These are phyloP conservation scores for Mya arenaria DNA, from an alignment of 1,140 invertebrate species.

Conservation along the genomic window DNA sequence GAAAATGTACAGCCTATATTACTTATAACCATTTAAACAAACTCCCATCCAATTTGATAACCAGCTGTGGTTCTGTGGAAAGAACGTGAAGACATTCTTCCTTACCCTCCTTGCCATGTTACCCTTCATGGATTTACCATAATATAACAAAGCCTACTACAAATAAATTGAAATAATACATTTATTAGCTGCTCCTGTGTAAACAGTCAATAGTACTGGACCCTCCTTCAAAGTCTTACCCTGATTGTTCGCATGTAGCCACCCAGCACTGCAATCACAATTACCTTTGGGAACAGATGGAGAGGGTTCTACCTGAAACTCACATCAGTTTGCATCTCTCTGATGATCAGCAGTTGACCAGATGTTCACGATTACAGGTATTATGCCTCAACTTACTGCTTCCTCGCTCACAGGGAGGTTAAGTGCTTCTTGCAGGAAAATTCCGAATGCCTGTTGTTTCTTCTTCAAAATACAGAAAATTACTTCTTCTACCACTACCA, in stretches of 20 bases:
- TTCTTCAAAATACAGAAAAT: constrained; percentile 5
- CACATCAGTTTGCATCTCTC: background rate
- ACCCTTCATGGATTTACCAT: constrained; percentile 19
- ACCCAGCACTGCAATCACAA: constrained; percentile 21
- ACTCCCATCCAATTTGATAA: constrained; percentile 56
- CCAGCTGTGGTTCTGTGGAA: constrained; percentile 42
- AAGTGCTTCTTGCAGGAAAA: background rate
- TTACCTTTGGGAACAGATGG: constrained; percentile 14
- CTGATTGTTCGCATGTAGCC: background rate
- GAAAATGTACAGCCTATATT: constrained; percentile 32
- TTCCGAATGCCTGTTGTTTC: constrained; percentile 38
- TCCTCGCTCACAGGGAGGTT: background rate
- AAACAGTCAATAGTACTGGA: background rate
- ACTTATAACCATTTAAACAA: constrained; percentile 46
- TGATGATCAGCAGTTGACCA: background rate
- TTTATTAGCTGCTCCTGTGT: constrained; percentile 7
- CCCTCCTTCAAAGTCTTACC: background rate
- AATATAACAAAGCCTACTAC: constrained; percentile 18
- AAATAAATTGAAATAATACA: constrained; percentile 42
- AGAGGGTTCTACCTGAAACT: constrained; percentile 30
- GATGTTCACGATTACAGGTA: background rate
- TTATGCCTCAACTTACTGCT: background rate
- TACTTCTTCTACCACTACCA: background rate
- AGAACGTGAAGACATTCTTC: constrained; percentile 38
- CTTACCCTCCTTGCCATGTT: constrained; percentile 50